Conservation (phyloP, 2,797 vertebrate genomes). For the Labroides dimidiatus region DNA sequence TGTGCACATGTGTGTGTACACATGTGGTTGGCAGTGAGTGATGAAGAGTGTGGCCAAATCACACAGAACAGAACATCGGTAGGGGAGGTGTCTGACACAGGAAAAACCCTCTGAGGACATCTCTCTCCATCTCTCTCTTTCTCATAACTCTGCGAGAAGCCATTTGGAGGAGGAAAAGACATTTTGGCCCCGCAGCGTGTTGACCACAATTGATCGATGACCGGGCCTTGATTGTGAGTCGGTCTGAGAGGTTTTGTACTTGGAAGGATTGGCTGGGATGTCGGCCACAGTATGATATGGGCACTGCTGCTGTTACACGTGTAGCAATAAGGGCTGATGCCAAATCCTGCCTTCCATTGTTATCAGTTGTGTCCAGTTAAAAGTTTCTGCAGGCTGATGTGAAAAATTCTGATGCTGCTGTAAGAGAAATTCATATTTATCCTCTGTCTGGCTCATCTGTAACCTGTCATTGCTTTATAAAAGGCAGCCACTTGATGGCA, state of each 20-base stretch:
- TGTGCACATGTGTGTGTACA: too few species aligned
- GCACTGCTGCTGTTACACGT: not conserved
- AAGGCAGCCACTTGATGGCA: not conserved
- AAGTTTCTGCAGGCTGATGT: not conserved
- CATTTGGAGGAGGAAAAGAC: conserved; percentile 60
- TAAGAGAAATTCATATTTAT: not conserved
- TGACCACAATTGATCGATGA: conserved; percentile 64
- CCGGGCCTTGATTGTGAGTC: conserved; percentile 43
- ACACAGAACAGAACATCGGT: conserved; percentile 28
- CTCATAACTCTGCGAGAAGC: conserved; percentile 44
- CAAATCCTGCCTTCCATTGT: not conserved
- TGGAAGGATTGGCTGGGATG: not conserved
- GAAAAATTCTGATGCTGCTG: conserved; percentile 1
- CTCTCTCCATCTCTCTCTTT: conserved; percentile 9
- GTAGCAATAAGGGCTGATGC: not conserved
- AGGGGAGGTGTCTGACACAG: conserved; percentile 28
- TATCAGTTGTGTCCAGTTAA: not conserved
- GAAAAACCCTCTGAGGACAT: conserved; percentile 20
- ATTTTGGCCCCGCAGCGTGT: conserved; percentile 53
- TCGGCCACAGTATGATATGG: not conserved
- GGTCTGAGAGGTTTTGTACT: conserved; percentile 1
- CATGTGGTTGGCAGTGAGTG: conserved; percentile 43
- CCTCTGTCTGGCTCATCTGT: not conserved
- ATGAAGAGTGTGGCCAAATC: conserved; percentile 42
- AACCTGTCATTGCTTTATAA: conserved; percentile 9